A percentile compares a stretch with the other conserved stretches of the same genome.
These are phyloP conservation scores for Rhynchophorus ferrugineus DNA, from an alignment of 1,140 invertebrate species.

Conservation along the genomic window DNA sequence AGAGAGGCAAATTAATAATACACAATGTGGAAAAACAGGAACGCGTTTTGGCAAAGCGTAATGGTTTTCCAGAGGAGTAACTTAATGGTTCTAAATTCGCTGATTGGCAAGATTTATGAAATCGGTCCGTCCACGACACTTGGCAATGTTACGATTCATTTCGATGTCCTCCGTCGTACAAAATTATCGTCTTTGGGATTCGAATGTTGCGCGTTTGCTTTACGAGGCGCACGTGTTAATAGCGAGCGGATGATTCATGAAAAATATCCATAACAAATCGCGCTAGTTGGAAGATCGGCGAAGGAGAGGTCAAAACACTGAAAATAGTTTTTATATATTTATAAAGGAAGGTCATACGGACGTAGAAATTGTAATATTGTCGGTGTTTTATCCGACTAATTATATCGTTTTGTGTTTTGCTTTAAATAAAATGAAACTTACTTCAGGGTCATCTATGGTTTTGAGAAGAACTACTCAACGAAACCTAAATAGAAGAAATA, in stretches of 20 bases:
- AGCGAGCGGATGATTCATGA: conserved; percentile 12
- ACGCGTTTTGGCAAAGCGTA: no score
- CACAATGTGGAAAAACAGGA: no score
- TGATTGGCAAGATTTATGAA: neutral
- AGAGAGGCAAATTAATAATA: no score
- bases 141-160: conserved; percentile 8
- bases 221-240: conserved; percentile 11
- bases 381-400: no score
- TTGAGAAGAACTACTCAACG: no score
- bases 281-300: neutral
- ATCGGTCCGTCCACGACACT: neutral
- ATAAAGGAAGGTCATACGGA: no score
- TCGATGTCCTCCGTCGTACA: conserved; percentile 7
- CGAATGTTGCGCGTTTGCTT: conserved; percentile 1
- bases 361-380: no score
- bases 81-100: neutral
- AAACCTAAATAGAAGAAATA: no score
- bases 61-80: neutral
- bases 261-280: conserved; percentile 16
- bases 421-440: no score
- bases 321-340: no score
- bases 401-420: no score
- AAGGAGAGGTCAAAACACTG: neutral
- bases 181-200: conserved; percentile 11
- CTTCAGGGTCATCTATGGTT: no score